Percentiles rank a stretch among this genome's conserved stretches.
Evolutionary conservation across 2,888 invertebrate species (phyloP).

Genomic region (Plebejus melissa): DNA sequence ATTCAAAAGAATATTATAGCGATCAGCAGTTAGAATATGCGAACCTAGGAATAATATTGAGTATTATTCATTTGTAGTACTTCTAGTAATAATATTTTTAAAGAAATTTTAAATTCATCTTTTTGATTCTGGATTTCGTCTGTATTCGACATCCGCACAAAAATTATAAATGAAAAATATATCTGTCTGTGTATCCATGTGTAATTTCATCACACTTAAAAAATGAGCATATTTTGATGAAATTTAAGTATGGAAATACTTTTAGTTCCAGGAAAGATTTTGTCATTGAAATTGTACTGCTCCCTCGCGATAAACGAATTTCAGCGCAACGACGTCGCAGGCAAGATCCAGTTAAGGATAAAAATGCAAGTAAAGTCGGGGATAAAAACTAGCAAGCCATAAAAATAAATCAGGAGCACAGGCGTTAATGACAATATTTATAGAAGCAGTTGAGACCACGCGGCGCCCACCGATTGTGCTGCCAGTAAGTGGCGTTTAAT

Average conservation of each 20-base stretch:
- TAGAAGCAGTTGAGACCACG: conserved; percentile 29
- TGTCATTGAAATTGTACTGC: not conserved
- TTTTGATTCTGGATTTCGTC: not conserved
- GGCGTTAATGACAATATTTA: conserved; percentile 29
- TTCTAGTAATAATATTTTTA: not conserved
- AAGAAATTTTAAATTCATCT: not conserved
- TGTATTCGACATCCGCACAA: not conserved
- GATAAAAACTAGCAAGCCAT: conserved; percentile 41
- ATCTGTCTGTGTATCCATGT: too few relatives aligned
- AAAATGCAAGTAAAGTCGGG: not conserved
- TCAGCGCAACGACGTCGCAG: not conserved
- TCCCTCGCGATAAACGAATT: not conserved
- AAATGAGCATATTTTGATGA: not conserved
- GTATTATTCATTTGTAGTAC: not conserved
- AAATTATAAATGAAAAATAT: not conserved
- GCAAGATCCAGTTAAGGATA: not conserved
- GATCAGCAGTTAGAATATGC: not conserved
- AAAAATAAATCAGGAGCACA: conserved; percentile 29
- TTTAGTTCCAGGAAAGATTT: not conserved
- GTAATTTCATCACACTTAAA: not conserved
- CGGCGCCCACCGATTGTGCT: conserved; percentile 54
- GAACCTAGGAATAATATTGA: not conserved
- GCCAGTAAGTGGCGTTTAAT: conserved; percentile 64
- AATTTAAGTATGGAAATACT: not conserved
- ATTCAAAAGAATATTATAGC: not conserved